Conservation (phyloP, 1,140 invertebrate species). For the Hylyphantes graminicola region DNA sequence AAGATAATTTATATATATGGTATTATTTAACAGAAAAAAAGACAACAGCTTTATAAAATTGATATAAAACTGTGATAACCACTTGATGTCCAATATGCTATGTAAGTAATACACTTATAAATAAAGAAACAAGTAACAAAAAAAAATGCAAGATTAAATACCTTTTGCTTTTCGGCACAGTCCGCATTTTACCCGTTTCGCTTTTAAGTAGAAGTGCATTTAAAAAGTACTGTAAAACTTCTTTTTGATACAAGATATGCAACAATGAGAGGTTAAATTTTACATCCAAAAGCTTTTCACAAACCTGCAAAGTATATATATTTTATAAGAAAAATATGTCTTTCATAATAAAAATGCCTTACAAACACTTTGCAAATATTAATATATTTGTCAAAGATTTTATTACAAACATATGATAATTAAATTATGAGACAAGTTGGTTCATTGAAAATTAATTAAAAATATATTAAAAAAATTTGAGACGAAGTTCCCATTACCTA, state of each 20-base stretch:
- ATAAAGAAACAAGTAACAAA: neutral
- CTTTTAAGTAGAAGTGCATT: constrained; percentile 4
- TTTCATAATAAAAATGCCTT: no score
- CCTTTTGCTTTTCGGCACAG: neutral
- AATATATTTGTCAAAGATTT: no score
- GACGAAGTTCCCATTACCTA: no score
- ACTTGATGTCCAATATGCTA: no score
- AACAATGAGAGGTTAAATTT: constrained; percentile 49
- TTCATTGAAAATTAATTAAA: no score
- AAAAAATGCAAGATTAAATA: neutral
- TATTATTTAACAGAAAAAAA: no score
- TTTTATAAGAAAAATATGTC: neutral
- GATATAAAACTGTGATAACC: no score
- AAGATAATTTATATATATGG: no score
- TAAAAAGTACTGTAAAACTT: constrained; percentile 51
- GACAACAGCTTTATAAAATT: no score
- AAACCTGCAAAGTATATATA: constrained; percentile 11
- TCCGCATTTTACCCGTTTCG: neutral
- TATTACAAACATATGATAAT: no score
- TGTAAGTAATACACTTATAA: neutral
- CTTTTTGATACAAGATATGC: constrained; percentile 42
- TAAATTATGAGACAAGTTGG: neutral
- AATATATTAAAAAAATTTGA: no score
- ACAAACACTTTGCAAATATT: neutral
- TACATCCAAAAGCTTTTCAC: constrained; percentile 33